Percentiles rank a stretch among this genome's conserved stretches.
phyloP scores from a whole-genome alignment of 2,113 vertebrate species.

The Syrrhaptes paradoxus region DNA sequence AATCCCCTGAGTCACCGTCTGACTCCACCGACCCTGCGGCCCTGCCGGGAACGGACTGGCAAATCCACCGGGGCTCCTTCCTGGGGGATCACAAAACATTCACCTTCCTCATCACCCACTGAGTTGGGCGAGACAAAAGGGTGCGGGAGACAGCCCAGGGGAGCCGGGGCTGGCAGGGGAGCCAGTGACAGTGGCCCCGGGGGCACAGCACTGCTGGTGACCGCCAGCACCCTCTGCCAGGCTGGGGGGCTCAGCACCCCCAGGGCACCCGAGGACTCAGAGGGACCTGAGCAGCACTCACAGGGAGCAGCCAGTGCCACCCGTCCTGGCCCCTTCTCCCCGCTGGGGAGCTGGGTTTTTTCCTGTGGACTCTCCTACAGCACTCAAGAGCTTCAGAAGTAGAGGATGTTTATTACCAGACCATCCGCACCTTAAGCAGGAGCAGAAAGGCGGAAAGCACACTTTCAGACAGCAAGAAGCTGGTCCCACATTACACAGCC shows the following conservation, averaged over 20 bases:
- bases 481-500: fast-evolving
- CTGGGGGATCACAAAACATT: no score
- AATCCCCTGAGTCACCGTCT: no score
- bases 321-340: neutral
- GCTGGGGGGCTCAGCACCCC: neutral
- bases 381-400: neutral
- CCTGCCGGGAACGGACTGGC: no score
- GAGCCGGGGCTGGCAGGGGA: neutral
- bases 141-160: fast-evolving
- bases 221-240: neutral
- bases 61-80: no score
- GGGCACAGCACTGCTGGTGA: neutral
- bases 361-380: neutral
- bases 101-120: no score
- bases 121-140: neutral
- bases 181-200: fast-evolving
- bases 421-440: neutral
- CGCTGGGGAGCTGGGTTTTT: fast-evolving
- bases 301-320: fast-evolving
- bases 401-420: neutral
- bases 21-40: no score
- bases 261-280: neutral
- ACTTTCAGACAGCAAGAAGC: neutral
- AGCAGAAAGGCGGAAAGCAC: neutral
- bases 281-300: neutral